phyloP scores from a whole-genome alignment of 2,797 vertebrate species.

The Balearica regulorum region DNA sequence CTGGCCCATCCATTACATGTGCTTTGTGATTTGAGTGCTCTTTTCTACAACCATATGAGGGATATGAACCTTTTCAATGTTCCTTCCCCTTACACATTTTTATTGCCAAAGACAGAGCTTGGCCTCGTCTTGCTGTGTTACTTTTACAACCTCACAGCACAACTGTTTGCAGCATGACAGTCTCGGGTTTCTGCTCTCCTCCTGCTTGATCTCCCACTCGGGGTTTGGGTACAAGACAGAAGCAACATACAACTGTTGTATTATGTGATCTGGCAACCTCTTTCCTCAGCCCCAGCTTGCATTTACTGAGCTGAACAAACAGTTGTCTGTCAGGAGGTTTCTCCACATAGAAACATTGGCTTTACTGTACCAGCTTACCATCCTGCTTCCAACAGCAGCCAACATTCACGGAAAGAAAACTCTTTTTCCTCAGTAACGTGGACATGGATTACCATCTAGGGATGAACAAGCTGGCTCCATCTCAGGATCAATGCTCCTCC shows the following conservation, averaged over 20 bases:
- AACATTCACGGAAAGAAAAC: background rate
- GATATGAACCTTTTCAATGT: background rate
- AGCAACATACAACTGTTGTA: background rate
- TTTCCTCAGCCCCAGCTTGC: constrained; percentile 30
- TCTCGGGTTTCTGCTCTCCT: background rate
- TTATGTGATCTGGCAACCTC: constrained; percentile 27
- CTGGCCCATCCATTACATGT: background rate
- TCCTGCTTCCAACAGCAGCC: background rate
- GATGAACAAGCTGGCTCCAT: background rate
- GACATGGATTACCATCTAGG: background rate
- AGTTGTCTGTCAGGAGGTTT: constrained; percentile 45
- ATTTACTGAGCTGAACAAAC: constrained; percentile 40
- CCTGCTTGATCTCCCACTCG: constrained; percentile 2
- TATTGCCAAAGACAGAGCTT: background rate
- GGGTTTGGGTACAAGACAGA: background rate
- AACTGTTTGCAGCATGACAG: background rate
- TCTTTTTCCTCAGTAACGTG: background rate
- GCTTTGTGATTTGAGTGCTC: background rate
- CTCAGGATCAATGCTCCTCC: background rate
- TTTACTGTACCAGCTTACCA: background rate
- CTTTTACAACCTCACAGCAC: background rate
- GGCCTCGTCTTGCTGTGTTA: background rate
- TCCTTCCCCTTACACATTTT: background rate
- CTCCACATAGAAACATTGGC: constrained; percentile 16
- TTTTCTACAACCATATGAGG: background rate